Evolutionary conservation across 2,797 vertebrate species (phyloP), one percentile per base, ranked within the genome.

Genomic region (Taenioides sp.): DNA sequence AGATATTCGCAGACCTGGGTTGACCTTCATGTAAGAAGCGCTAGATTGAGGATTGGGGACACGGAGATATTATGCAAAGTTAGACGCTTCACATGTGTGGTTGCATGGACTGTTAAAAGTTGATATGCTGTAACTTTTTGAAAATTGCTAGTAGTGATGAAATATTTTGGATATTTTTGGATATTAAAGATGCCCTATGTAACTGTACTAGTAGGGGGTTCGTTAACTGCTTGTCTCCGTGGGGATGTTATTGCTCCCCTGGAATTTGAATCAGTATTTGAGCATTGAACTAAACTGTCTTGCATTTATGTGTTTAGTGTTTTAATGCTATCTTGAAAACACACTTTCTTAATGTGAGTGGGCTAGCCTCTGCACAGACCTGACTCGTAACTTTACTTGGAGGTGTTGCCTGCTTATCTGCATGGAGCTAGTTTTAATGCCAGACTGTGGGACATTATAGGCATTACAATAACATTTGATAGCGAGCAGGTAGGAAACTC

Each of bases 21-120:
- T 80, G 83, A 89, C 86, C 85, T 88, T 88, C 81, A 80, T 14
- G 11, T 78, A 78, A 65, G 70, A 9, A 60, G 37, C 57, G 12
- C 40, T 43, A 47, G 14, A 16, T 16, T 47, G 23, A 71, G 68
- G 23, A 67, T 58, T 61, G 75, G 43, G 79, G 77, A 81, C 69
- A 59, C 55, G 47, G 73, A 31, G 65, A 71, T 16, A 75, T 54
- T 47, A 74, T 55, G 25, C 58, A 73, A 73, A 70, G 72, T 73
- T 52, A 78, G 61, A 28, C 14, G 59, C 31, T 23, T 50, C 22
- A n/a, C 16, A 31, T 31, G 28, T 62, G 16, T n/a, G 60, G 3
- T 28, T 31, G 27, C 55, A 58, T 58, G 27, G 27, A 28, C 43
- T 28, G 10, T 20, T 37, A 62, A 37, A 59, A 27, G 25, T 58